phyloP scores from a whole-genome alignment of 2,113 vertebrate species.

The Tachysurus vachellii region DNA sequence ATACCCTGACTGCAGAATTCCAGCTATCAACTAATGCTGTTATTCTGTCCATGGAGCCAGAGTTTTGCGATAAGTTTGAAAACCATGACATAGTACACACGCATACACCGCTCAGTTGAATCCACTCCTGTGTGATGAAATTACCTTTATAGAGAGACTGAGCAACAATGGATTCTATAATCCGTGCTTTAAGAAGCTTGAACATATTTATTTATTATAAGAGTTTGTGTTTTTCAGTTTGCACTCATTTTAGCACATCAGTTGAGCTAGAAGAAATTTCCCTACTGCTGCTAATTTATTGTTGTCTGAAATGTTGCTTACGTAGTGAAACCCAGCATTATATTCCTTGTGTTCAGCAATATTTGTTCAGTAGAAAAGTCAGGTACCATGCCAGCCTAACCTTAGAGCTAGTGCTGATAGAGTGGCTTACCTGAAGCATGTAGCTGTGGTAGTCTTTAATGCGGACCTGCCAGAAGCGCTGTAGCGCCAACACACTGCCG shows the following conservation, averaged over 20 bases:
- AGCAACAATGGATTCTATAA: not conserved
- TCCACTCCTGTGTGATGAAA: no score
- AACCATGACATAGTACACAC: not conserved
- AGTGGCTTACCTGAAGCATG: constrained; percentile 87
- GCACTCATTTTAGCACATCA: not conserved
- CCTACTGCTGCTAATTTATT: not conserved
- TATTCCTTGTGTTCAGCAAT: not conserved
- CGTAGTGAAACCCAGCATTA: not conserved
- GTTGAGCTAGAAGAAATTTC: not conserved
- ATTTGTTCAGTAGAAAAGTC: not conserved
- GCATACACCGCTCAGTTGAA: no score
- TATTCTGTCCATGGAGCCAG: not conserved
- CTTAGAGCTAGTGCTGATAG: not conserved
- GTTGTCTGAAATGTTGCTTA: not conserved
- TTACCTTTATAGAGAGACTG: no score
- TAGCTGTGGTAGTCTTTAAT: constrained; percentile 98
- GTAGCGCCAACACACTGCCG: constrained; percentile 90
- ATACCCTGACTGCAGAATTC: not conserved
- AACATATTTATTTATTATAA: not conserved
- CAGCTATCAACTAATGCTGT: not conserved
- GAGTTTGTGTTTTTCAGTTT: not conserved
- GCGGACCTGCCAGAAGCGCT: constrained; percentile 96
- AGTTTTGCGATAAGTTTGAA: not conserved
- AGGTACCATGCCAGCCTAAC: not conserved
- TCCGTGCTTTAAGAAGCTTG: not conserved